Evolutionary conservation across 2,113 vertebrate genomes (phyloP), one percentile per base, ranked within the genome.

Genomic region (Struthio camelus): DNA sequence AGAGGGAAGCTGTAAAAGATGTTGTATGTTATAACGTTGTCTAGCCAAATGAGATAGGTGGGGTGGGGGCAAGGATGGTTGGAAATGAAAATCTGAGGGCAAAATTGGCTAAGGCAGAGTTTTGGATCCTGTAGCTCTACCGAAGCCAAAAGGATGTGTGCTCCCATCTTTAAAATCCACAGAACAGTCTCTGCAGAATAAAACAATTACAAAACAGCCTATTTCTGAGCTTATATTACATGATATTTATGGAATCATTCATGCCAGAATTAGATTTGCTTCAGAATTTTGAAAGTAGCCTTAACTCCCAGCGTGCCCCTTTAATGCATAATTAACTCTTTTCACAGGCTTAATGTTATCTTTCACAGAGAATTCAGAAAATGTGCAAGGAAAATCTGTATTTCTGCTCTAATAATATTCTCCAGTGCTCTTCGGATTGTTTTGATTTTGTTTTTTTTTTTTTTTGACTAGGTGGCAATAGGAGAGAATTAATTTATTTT

Each of bases 51-150:
- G 40, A 24, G 20, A 15, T 15, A 30, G 36, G 28, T 38, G n/a
- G 8, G 10, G 3, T 8, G 11, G 10, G 20, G 24, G 32, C 38
- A 32, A 2, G 1, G 5, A 8, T 2, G 3, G 11, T 3, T 53
- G 30, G 32, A 66, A 67, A 28, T 40, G 18, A 72, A 56, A 61
- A 16, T 2, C 3, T 14, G 28, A 64, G 27, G 16, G 25, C 11
- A 34, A 38, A 58, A 70, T 9, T 27, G 16, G 6, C 70, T 48
- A 54, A 61, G 4, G 3, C 46, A 25, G 44, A 18, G 17, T 67
- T 67, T 28, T 27, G 14, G 11, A 40, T 67, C 59, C 28, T 10
- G 1, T 27, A 78, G 28, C 32, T 58, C 69, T 34, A 5, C 67
- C 5, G 6, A 69, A 93, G 54, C 58, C 38, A 23, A 18, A 36